A percentile compares a stretch with the other conserved stretches of the same genome.
Evolutionary conservation across 2,113 vertebrate genomes (phyloP).

Genomic region (Vulpes vulpes): DNA sequence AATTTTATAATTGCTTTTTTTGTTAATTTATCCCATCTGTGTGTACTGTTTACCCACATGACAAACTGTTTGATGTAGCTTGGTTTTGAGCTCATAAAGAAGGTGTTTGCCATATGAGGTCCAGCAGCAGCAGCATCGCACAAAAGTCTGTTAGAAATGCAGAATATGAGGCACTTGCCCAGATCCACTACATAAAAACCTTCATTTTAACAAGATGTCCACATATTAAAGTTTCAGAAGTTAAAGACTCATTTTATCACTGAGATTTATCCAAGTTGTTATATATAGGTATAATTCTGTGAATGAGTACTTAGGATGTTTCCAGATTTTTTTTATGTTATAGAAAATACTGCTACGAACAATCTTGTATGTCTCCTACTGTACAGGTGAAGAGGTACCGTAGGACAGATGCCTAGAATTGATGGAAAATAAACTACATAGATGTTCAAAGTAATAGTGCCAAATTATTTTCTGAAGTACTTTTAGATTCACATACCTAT

Average conservation of each 20-base stretch:
- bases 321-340: not conserved
- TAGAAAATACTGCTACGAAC: not conserved
- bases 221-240: not conserved
- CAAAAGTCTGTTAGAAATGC: not conserved
- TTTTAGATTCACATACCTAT: not conserved
- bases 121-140: not conserved
- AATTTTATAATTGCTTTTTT: not conserved
- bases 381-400: not conserved
- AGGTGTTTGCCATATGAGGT: not conserved
- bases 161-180: not conserved
- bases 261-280: not conserved
- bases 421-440: not conserved
- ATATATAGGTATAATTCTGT: not conserved
- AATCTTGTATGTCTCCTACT: not conserved
- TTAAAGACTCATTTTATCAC: not conserved
- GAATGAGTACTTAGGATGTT: not conserved
- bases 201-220: not conserved
- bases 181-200: not conserved
- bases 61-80: not conserved
- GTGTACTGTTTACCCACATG: not conserved
- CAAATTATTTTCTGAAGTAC: slow-evolving; percentile 24
- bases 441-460: slow-evolving; percentile 11
- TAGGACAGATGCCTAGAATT: not conserved
- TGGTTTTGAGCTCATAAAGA: not conserved
- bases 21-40: not conserved